Conservation (phyloP, 2,888 invertebrate species). For the Ochropleura plecta region DNA sequence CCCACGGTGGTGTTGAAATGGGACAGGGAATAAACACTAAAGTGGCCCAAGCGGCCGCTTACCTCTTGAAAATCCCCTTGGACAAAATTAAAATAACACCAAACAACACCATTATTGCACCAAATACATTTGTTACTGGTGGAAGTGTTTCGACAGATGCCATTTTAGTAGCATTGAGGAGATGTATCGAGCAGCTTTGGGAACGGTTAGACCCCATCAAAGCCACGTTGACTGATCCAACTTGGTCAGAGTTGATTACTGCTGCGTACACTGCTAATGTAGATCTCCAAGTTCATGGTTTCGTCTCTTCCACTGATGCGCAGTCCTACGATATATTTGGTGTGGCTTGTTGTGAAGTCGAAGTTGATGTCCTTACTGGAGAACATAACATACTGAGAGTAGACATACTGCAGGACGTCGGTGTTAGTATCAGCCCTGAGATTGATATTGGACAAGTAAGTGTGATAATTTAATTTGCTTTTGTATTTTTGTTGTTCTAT, state of each 20-base stretch:
- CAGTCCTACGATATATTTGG: slow-evolving; percentile 85
- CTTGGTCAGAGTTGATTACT: slow-evolving; percentile 87
- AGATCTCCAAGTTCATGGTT: slow-evolving; percentile 76
- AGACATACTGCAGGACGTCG: slow-evolving; percentile 92
- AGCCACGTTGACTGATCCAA: slow-evolving; percentile 73
- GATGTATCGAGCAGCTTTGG: slow-evolving; percentile 63
- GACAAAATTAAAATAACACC: slow-evolving; percentile 92
- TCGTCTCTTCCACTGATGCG: slow-evolving; percentile 56
- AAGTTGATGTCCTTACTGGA: slow-evolving; percentile 93
- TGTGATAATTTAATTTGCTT: no score
- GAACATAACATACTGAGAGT: slow-evolving; percentile 91
- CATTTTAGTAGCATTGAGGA: slow-evolving; percentile 68
- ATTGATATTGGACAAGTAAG: slow-evolving; percentile 92
- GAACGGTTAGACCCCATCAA: slow-evolving; percentile 64
- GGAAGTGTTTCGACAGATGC: slow-evolving; percentile 87
- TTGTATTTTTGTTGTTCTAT: no score
- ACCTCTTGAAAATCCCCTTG: slow-evolving; percentile 91
- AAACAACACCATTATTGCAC: slow-evolving; percentile 90
- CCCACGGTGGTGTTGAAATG: slow-evolving; percentile 93
- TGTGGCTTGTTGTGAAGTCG: slow-evolving; percentile 91
- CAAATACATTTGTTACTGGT: slow-evolving; percentile 92
- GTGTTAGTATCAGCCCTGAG: slow-evolving; percentile 91
- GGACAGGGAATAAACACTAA: slow-evolving; percentile 95
- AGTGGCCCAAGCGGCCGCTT: slow-evolving; percentile 92
- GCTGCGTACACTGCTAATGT: slow-evolving; percentile 80